Base-by-base conservation (phyloP, 2,113 vertebrate species). In the Osmerus eperlanus region DNA sequence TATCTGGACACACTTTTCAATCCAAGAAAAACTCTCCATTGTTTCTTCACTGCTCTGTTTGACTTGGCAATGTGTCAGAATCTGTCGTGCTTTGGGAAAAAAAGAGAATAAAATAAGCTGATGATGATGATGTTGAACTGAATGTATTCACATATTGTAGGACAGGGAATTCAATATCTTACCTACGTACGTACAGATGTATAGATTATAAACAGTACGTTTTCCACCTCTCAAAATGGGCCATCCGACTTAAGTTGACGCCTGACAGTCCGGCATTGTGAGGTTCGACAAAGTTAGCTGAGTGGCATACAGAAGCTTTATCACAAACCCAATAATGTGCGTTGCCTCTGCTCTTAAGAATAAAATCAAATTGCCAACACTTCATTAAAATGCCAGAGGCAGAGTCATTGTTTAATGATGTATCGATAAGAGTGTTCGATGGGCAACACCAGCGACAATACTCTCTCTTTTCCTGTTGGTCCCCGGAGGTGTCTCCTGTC, bases 351-450 rank as follows among this genome's bases (percentile, higher is more conserved):
- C 89, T 92, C 91, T 94, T 94, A 92, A 90, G 55, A 81, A 87
- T 91, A 90, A 89, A 92, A 91, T 90, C 85, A 87, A 90, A 92
- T 85, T 88, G 90, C 91, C 93, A 95, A 92, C 91, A 95, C 92
- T 94, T 94, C 89, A 95, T 94, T 95, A 94, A 93, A 92, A 89
- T 91, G 85, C 89, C 89, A 88, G 89, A 88, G 92, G 90, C 78
- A 83, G 81, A 91, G 89, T 93, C 92, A 93, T 93, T 94, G 90
- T 93, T 93, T 93, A 92, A 94, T 95, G 94, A 92, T 91, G 94
- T 95, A 95, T 94, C 91, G 93, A 95, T 95, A 93, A 93, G 87
- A 85, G 90, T 84, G 80, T 85, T 88, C 78, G 83, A 83, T 72
- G 77, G 84, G 86, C 85, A 83, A 83, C 13, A 15, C 28, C 62